Evolutionary conservation across 2,113 vertebrate species (phyloP).

Genomic region (Amphilophus citrinellus): DNA sequence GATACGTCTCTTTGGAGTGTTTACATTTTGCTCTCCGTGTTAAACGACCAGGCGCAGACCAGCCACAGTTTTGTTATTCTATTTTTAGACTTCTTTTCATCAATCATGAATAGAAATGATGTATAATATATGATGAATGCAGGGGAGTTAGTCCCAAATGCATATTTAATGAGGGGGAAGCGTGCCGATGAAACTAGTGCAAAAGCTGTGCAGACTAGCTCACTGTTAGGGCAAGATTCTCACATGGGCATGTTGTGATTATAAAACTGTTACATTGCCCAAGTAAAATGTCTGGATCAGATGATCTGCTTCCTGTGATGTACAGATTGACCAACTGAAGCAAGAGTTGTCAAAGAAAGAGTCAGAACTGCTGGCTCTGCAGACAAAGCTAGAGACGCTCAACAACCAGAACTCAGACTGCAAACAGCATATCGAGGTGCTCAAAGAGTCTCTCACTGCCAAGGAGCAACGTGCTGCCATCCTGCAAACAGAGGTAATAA

Average conservation of each 20-base stretch:
- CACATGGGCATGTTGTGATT: not conserved
- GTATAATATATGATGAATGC: constrained; percentile 79
- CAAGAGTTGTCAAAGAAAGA: constrained; percentile 99
- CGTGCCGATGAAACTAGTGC: constrained; percentile 54
- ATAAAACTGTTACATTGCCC: not conserved
- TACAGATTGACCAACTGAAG: constrained; percentile 97
- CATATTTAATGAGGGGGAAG: constrained; percentile 75
- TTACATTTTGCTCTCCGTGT: constrained; percentile 45
- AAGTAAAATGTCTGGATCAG: not conserved
- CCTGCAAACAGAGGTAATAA: constrained; percentile 95
- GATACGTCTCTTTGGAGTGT: constrained; percentile 40
- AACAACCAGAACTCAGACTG: constrained; percentile 99
- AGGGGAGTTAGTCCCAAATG: constrained; percentile 74
- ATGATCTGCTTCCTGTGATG: not conserved
- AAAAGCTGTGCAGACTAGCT: constrained; percentile 16
- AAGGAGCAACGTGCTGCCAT: constrained; percentile 99
- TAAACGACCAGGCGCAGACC: constrained; percentile 30
- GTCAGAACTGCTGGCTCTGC: constrained; percentile 98
- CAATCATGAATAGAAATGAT: constrained; percentile 75
- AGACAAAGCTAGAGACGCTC: constrained; percentile 99
- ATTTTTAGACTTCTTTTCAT: constrained; percentile 77
- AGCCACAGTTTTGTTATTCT: constrained; percentile 69
- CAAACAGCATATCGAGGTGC: constrained; percentile 99
- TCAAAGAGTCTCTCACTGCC: constrained; percentile 99
- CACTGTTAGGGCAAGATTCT: not conserved